These are phyloP conservation scores for Heliopora coerulea DNA, from an alignment of 92 coral and sea anemone species.

Conservation along the genomic window DNA sequence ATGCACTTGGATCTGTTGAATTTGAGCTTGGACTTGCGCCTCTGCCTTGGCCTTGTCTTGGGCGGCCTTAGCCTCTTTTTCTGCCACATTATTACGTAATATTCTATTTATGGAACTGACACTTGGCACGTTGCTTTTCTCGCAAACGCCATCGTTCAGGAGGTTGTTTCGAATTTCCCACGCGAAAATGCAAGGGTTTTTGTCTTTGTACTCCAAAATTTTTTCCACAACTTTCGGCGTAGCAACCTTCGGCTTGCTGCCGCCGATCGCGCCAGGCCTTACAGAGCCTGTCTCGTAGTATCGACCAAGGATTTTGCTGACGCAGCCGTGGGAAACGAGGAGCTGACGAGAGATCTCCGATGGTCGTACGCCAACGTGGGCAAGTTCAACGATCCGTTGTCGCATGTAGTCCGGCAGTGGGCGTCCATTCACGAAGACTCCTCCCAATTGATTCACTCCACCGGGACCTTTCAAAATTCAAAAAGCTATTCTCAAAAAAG, in stretches of 20 bases:
- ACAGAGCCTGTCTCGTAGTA: slow-evolving; percentile 99
- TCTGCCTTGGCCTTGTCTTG: slow-evolving; percentile 92
- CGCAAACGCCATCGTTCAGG: slow-evolving; percentile 85
- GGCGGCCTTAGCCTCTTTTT: slow-evolving; percentile 86
- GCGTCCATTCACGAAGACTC: slow-evolving; percentile 99
- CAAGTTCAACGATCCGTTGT: slow-evolving; percentile 98
- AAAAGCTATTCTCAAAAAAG: not conserved
- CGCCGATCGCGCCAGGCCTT: slow-evolving; percentile 98
- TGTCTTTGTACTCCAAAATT: slow-evolving; percentile 89
- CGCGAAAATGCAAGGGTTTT: slow-evolving; percentile 96
- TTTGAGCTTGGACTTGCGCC: slow-evolving; percentile 84
- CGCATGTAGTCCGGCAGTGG: slow-evolving; percentile 99
- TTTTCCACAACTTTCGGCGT: slow-evolving; percentile 93
- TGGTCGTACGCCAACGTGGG: slow-evolving; percentile 98
- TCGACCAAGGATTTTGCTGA: slow-evolving; percentile 97
- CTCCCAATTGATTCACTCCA: slow-evolving; percentile 99
- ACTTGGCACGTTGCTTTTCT: slow-evolving; percentile 92
- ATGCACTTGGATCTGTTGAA: slow-evolving; percentile 75
- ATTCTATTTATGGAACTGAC: slow-evolving; percentile 98
- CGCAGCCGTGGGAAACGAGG: slow-evolving; percentile 99
- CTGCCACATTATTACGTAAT: slow-evolving; percentile 87
- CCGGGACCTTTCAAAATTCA: slow-evolving; percentile 75
- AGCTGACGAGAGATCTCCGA: slow-evolving; percentile 99
- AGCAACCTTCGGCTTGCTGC: slow-evolving; percentile 96
- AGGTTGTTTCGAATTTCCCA: slow-evolving; percentile 97